Base-by-base conservation (phyloP, 2,113 vertebrate genomes). In the Ariopsis seemanni region DNA sequence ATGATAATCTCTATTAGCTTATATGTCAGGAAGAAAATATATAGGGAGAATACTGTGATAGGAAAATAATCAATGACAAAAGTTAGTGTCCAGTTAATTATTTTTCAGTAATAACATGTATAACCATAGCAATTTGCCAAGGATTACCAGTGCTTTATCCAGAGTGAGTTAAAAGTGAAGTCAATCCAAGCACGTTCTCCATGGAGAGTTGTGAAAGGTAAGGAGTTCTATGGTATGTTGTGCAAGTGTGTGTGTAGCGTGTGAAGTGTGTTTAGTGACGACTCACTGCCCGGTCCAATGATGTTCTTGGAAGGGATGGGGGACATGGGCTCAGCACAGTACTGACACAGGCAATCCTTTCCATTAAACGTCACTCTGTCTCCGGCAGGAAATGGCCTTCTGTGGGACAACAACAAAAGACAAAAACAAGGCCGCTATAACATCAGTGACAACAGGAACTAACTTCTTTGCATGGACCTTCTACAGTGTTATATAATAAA, bases 311-410 rank as follows among this genome's bases (percentile, higher is more conserved):
- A 95, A 0, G 96, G 95, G 82, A 95, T 92, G 17, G 95, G 95
- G 2, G 96, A 95, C 94, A 95, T 92, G 0, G 98, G 98, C 91
- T 96, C 96, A 25, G 95, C 94, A 65, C 98, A 99, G 86, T 93
- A 95, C 83, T 99, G 98, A 90, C 98, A 99, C 30, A 99, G 95
- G 89, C 97, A 98, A 91, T 98, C 96, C 93, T 96, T 98, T 53
- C 98, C 97, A 91, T 96, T 99, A 93, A 99, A 99, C 4, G 98
- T 99, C 89, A 99, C 98, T 9, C 97, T 95, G 77, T 98, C 97
- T 15, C 98, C 98, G 0, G 98, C 96, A 85, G 98, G 97, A 92
- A 99, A 99, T 0, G 97, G 97, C 69, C 95, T 96, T 87, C 98
- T 99, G 90, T 88, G 86, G 92, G 71, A 60, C 86, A 85, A 58